phyloP scores from a whole-genome alignment of 1,140 invertebrate species.

The Andricus grossulariae region DNA sequence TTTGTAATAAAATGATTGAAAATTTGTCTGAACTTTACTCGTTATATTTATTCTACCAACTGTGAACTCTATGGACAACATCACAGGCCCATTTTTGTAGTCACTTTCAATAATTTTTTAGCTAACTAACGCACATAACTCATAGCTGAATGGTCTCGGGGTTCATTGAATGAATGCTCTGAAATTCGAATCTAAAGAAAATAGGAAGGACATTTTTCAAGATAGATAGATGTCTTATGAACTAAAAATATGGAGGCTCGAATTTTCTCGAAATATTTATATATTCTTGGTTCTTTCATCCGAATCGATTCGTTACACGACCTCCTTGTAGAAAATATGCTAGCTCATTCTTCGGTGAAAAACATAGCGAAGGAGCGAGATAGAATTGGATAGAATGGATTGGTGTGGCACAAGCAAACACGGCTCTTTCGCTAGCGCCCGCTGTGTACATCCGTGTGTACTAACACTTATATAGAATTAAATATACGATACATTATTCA shows the following conservation, averaged over 20 bases:
- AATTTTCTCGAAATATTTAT: constrained; percentile 31
- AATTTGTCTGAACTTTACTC: no score
- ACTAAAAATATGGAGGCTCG: neutral
- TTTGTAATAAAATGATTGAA: no score
- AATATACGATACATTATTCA: constrained; percentile 78
- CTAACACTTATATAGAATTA: constrained; percentile 72
- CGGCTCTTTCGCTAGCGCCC: neutral
- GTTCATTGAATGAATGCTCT: neutral
- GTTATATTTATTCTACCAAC: neutral
- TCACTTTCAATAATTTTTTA: neutral
- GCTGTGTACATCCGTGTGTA: constrained; percentile 46
- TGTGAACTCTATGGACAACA: neutral
- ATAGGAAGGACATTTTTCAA: neutral
- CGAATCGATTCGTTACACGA: constrained; percentile 71
- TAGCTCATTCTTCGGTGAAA: constrained; percentile 66
- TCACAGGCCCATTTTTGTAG: neutral
- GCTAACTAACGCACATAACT: neutral
- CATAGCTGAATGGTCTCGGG: neutral
- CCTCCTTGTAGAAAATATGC: constrained; percentile 71
- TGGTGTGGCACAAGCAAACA: constrained; percentile 33
- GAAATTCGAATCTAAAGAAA: neutral
- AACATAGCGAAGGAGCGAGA: constrained; percentile 46
- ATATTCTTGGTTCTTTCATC: constrained; percentile 38
- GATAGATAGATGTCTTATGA: no score
- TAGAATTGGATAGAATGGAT: constrained; percentile 30